Base-by-base conservation (phyloP, 2,113 vertebrate species). In the Carettochelys insculpta region DNA sequence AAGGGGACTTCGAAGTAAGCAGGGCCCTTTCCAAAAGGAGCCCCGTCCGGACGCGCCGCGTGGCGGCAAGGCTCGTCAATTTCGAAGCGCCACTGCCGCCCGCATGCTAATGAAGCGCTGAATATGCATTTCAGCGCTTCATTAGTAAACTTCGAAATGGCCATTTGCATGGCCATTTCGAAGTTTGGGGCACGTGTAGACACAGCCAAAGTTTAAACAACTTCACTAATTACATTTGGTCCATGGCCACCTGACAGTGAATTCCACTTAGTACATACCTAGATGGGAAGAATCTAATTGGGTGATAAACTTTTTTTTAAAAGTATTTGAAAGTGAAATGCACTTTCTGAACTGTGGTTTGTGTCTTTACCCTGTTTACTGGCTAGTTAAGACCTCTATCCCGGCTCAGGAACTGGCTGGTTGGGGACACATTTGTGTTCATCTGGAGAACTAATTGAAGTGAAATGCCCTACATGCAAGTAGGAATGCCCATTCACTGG, bases 401-500 rank as follows among this genome's bases (percentile, higher is more conserved):
- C 1, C 34, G 25, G 82, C 77, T 58, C 85, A 85, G 5, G 3
- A 17, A 31, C 7, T 41, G 3, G 43, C 19, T 41, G 1, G 75
- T 81, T 54, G 4, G 34, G 2, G 47, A 13, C 4, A 50, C 53
- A 14, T 1, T 58, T 50, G 10, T 8, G 58, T 17, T 47, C 24
- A 38, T 16, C 45, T 45, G 85, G 48, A 4, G 83, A 34, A 14
- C 54, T 43, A 10, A 25, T 1, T 83, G 50, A 54, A 1, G 1
- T 61, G 41, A 81, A 73, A 24, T 4, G 81, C 79, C 5, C 5
- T 81, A 29, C 73, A 47, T 22, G 12, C 38, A 19, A 0, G 0
- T 34, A 22, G 14, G 45, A 45, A 79, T 41, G 16, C 24, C 50
- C 56, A 0, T 24, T 4, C 54, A 9, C 3, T 38, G 38, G 29